These are phyloP conservation scores for Periplaneta americana DNA, from an alignment of 1,140 invertebrate genomes.

Conservation along the genomic window DNA sequence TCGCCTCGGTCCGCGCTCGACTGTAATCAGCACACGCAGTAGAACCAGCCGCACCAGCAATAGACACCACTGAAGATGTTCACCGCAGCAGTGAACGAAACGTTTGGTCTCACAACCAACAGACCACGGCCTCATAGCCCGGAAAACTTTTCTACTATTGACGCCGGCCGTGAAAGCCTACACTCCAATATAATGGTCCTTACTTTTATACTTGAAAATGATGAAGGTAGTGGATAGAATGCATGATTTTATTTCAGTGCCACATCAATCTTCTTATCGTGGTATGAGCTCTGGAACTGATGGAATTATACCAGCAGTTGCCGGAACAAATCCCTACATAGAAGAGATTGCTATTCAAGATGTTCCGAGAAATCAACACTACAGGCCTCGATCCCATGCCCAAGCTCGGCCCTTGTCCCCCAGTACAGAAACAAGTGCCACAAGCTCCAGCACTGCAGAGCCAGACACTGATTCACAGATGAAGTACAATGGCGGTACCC, in stretches of 20 bases:
- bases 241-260: background rate
- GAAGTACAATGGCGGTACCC: background rate
- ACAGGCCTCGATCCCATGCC: background rate
- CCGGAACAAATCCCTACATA: background rate
- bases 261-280: background rate
- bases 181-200: too few species aligned
- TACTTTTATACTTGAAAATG: too few species aligned
- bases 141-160: too few species aligned
- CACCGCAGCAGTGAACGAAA: too few species aligned
- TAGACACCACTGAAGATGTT: too few species aligned
- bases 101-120: too few species aligned
- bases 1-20: too few species aligned
- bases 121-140: too few species aligned
- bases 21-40: too few species aligned
- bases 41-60: too few species aligned
- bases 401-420: background rate
- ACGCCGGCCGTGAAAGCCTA: too few species aligned
- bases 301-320: background rate
- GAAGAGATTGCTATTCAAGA: background rate
- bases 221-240: too few species aligned
- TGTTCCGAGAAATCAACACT: background rate
- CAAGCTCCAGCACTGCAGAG: background rate
- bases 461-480: background rate
- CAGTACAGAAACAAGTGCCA: background rate
- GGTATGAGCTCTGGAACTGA: background rate